Percentiles rank a stretch among this genome's conserved stretches.
These are phyloP conservation scores for Chunga burmeisteri DNA, from an alignment of 2,113 vertebrate species.

Conservation along the genomic window DNA sequence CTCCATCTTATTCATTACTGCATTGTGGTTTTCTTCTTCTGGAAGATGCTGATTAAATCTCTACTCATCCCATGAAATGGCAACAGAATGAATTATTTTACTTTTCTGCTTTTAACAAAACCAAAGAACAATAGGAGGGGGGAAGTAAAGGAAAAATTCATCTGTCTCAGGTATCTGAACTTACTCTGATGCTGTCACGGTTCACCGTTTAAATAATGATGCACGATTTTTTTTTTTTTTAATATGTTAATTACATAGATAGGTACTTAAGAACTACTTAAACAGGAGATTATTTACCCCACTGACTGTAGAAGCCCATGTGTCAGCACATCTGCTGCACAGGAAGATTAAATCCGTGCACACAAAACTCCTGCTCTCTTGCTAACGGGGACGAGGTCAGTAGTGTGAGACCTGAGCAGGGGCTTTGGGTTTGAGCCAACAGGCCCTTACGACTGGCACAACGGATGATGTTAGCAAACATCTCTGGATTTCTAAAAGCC, in stretches of 20 bases:
- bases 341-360: constrained; percentile 40
- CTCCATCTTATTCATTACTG: neutral
- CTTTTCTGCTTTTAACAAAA: neutral
- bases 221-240: neutral
- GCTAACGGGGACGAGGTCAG: neutral
- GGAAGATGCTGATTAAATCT: neutral
- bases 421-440: neutral
- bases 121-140: neutral
- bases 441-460: neutral
- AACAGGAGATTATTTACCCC: constrained; percentile 48
- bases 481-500: neutral
- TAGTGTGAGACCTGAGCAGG: neutral
- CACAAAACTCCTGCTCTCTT: neutral
- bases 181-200: neutral
- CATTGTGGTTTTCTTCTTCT: neutral
- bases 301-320: constrained; percentile 22
- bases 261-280: constrained; percentile 37
- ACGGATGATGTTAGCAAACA: neutral
- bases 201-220: neutral
- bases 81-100: neutral
- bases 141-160: neutral
- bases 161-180: neutral
- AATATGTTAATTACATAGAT: constrained; percentile 17
- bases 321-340: constrained; percentile 52
- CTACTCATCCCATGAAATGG: neutral